phyloP scores from a whole-genome alignment of 2,888 invertebrate species.

The Drosophila robusta region DNA sequence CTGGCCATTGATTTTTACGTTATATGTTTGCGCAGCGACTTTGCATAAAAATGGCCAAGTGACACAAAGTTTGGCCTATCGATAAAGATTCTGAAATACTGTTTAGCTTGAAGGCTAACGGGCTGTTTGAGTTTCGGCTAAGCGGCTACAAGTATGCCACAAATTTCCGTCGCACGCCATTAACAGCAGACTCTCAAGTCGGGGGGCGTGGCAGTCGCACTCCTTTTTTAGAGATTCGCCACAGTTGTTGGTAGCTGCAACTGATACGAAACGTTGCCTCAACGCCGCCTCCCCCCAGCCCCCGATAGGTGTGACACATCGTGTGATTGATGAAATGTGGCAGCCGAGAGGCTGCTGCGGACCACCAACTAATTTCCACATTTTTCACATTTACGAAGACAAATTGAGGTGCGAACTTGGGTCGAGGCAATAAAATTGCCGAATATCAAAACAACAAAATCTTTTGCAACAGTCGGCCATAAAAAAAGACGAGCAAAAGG shows the following conservation, averaged over 20 bases:
- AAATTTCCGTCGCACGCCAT: constrained; percentile 52
- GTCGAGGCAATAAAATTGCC: constrained; percentile 84
- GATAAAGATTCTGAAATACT: constrained; percentile 27
- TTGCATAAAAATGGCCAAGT: constrained; percentile 72
- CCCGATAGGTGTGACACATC: constrained; percentile 83
- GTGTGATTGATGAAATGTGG: constrained; percentile 83
- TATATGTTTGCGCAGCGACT: constrained; percentile 67
- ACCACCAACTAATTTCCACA: constrained; percentile 84
- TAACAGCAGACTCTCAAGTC: constrained; percentile 52
- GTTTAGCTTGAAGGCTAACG: not conserved
- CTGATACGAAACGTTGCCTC: constrained; percentile 48
- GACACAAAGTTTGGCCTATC: constrained; percentile 36
- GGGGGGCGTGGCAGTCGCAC: constrained; percentile 68
- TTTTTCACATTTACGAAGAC: constrained; percentile 85
- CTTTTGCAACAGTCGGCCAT: constrained; percentile 67
- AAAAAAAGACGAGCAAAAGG: constrained; percentile 52
- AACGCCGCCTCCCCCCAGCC: constrained; percentile 26
- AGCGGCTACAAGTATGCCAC: constrained; percentile 62
- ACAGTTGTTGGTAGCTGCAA: constrained; percentile 58
- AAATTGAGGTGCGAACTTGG: constrained; percentile 85
- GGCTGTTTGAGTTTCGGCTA: constrained; percentile 53
- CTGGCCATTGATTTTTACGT: constrained; percentile 69
- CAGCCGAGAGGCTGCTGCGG: constrained; percentile 28
- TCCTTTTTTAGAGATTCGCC: constrained; percentile 60
- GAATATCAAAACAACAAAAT: constrained; percentile 81